Evolutionary conservation across 2,797 vertebrate species (phyloP).

Genomic region (Karalla daura): DNA sequence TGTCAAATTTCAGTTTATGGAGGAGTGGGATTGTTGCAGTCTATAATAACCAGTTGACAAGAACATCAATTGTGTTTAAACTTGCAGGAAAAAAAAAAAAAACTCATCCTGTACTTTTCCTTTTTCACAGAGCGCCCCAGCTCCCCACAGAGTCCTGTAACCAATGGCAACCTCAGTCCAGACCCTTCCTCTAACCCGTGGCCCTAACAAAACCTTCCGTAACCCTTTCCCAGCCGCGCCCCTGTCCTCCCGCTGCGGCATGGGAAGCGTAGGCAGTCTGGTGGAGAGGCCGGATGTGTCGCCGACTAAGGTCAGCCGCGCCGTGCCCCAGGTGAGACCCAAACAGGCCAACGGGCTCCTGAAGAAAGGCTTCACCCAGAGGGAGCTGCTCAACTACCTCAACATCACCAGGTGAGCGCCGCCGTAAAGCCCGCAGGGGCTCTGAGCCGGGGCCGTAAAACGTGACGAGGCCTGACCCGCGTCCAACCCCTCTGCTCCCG

Average conservation of each 20-base stretch:
- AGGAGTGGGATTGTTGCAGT: no score
- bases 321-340: constrained; percentile 87
- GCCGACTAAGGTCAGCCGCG: constrained; percentile 83
- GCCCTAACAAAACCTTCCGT: constrained; percentile 83
- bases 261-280: constrained; percentile 98
- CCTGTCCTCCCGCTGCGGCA: constrained; percentile 82
- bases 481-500: constrained; percentile 31
- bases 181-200: constrained; percentile 88
- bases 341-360: constrained; percentile 90
- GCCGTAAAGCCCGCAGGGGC: neutral
- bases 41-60: no score
- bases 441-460: constrained; percentile 12
- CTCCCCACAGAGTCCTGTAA: constrained; percentile 79
- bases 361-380: constrained; percentile 91
- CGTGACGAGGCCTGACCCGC: constrained; percentile 12
- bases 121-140: constrained; percentile 81
- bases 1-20: no score
- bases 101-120: constrained; percentile 26
- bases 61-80: no score
- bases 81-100: no score
- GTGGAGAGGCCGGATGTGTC: constrained; percentile 92
- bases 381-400: constrained; percentile 96
- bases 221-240: constrained; percentile 76
- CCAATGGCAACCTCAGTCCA: constrained; percentile 95
- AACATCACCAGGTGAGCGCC: constrained; percentile 87